Conservation (phyloP, 2,797 vertebrate genomes). For the Centropyge bicolor region DNA sequence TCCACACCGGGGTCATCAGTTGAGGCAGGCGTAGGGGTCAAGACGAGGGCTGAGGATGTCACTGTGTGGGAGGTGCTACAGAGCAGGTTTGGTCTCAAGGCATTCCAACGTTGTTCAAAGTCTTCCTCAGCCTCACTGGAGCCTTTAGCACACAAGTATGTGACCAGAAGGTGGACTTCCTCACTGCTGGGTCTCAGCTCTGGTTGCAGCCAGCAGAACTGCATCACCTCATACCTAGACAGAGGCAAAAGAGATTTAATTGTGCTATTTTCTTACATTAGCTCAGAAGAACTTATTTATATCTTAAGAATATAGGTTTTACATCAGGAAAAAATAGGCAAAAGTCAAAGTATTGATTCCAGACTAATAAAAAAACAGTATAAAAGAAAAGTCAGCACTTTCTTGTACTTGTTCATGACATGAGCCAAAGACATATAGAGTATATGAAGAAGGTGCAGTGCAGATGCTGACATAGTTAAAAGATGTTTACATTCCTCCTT, state of each 20-base stretch:
- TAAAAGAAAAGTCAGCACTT: conserved; percentile 50
- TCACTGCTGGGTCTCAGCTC: conserved; percentile 95
- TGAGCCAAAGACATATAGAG: conserved; percentile 20
- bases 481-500: conserved; percentile 27
- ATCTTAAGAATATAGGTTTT: not conserved
- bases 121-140: conserved; percentile 92
- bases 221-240: conserved; percentile 98
- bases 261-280: not conserved
- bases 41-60: conserved; percentile 70
- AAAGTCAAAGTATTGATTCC: conserved; percentile 18
- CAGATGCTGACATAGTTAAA: conserved; percentile 49
- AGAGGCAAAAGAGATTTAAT: not conserved
- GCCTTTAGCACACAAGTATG: conserved; percentile 94
- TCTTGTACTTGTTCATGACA: conserved; percentile 20
- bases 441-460: conserved; percentile 32
- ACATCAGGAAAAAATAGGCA: not conserved
- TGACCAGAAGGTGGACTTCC: conserved; percentile 95
- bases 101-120: conserved; percentile 96
- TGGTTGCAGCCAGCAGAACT: conserved; percentile 98
- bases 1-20: conserved; percentile 75
- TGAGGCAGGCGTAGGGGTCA: conserved; percentile 79
- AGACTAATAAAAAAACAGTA: conserved; percentile 11
- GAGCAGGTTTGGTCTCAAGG: conserved; percentile 90
- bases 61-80: conserved; percentile 75
- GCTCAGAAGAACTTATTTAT: not conserved